Evolutionary conservation across 2,113 vertebrate species (phyloP), one percentile per base, ranked within the genome.

Genomic region (Thunnus thynnus): DNA sequence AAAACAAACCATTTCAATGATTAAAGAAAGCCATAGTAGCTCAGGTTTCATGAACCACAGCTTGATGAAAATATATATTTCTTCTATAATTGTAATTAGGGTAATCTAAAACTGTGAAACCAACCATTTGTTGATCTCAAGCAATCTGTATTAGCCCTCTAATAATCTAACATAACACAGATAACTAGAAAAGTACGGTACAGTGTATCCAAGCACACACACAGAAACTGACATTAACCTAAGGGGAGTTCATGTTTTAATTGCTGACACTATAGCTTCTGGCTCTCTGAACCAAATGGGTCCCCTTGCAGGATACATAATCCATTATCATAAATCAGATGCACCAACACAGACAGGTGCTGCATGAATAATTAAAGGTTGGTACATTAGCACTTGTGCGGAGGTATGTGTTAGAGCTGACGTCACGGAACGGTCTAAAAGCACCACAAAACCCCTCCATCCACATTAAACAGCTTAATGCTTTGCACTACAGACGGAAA

Each of bases 281-380:
- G 90, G 86, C 86, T 88, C 87, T 92, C 87, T 81, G 92, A 90
- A 90, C 82, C 91, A 93, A 90, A 86, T 85, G 83, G 83, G 83
- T 93, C 90, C 83, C 85, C 83, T 88, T 91, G 88, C 88, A 80
- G 91, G 91, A 86, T 91, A 88, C 90, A 94, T 93, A 84, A 95
- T 92, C 92, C 94, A 94, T 95, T 94, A 94, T 91, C 92, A 94
- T 95, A 95, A 94, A 93, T 95, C 92, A 94, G 90, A 93, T 78
- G 90, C 80, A 30, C 85, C 88, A 82, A 90, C 91, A 90, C 86
- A 90, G 94, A 93, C 91, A 95, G 92, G 93, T 94, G 92, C 91
- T 82, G 93, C 91, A 95, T 95, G 94, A 95, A 95, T 95, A 94
- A 95, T 95, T 94, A 94, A 95, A 93, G 92, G 92, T 89, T 82